These are phyloP conservation scores for Patella pellucida DNA, from an alignment of 2,888 invertebrate species.

Conservation along the genomic window DNA sequence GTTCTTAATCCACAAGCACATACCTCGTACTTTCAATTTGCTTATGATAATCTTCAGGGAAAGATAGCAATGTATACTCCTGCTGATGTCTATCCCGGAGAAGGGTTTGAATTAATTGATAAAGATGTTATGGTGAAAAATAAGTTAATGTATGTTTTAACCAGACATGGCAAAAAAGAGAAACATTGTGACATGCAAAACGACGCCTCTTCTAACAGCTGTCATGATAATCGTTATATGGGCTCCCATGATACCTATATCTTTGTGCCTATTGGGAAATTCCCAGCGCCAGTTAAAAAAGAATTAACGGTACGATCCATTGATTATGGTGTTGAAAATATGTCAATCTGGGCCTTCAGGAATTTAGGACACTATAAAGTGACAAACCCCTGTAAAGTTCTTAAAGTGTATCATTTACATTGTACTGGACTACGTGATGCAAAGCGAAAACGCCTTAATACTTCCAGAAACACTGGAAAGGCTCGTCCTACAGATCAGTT, in stretches of 20 bases:
- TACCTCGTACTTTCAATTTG: conserved; percentile 11
- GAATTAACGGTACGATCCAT: too few species aligned
- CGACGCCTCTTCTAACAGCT: background rate
- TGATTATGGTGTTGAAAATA: too few species aligned
- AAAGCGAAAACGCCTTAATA: too few species aligned
- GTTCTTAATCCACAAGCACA: background rate
- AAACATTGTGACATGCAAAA: conserved; percentile 19
- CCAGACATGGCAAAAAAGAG: conserved; percentile 17
- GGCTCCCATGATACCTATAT: conserved; percentile 22
- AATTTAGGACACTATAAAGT: too few species aligned
- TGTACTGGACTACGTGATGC: too few species aligned
- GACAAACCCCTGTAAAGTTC: too few species aligned
- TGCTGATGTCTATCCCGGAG: conserved; percentile 23
- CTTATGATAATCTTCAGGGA: conserved; percentile 6
- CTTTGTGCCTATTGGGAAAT: conserved; percentile 13
- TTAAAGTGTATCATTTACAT: too few species aligned
- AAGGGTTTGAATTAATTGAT: conserved; percentile 15
- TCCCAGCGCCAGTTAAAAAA: background rate
- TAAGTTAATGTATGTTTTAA: conserved; percentile 16
- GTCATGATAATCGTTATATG: background rate
- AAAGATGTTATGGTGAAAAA: background rate
- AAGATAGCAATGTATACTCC: conserved; percentile 12
- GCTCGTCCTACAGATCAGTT: too few species aligned
- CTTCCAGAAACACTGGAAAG: too few species aligned
- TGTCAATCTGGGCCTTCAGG: too few species aligned